phyloP scores from a whole-genome alignment of 1,140 invertebrate species.

The Drosophila pachea region DNA sequence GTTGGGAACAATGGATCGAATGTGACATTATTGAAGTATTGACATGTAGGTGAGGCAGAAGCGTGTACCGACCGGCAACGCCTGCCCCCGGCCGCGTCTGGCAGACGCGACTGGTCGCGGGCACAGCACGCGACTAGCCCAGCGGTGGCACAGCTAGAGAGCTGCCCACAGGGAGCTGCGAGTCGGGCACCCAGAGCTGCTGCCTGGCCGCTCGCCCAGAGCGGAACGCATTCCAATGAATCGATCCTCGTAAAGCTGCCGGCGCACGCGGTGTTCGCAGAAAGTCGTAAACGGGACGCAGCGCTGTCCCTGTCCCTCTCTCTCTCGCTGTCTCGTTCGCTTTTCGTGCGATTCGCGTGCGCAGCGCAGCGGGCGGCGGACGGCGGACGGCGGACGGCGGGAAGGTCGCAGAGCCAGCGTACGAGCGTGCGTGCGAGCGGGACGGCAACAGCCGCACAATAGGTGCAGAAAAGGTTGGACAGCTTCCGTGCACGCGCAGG shows the following conservation, averaged over 20 bases:
- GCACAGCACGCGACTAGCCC: constrained; percentile 56
- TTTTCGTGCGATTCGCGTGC: constrained; percentile 57
- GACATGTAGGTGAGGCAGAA: constrained; percentile 9
- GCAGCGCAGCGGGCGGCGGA: constrained; percentile 48
- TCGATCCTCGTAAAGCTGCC: constrained; percentile 57
- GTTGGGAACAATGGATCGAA: constrained; percentile 6
- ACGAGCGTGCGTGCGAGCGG: constrained; percentile 9
- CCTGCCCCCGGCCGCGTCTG: background rate
- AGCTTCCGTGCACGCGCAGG: constrained; percentile 69
- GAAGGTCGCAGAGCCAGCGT: constrained; percentile 27
- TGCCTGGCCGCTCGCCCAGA: constrained; percentile 10
- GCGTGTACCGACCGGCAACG: constrained; percentile 14
- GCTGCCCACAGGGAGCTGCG: constrained; percentile 42
- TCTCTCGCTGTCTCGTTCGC: background rate
- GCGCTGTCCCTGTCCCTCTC: background rate
- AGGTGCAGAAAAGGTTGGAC: constrained; percentile 14
- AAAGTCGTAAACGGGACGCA: constrained; percentile 32
- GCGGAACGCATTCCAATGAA: constrained; percentile 58
- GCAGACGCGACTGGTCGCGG: constrained; percentile 18
- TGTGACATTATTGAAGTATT: constrained; percentile 4
- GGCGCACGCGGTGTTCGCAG: constrained; percentile 56
- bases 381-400: background rate
- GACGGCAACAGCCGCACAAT: background rate
- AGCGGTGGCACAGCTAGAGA: constrained; percentile 39
- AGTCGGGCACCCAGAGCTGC: constrained; percentile 15